These are phyloP conservation scores for Phaetusa simplex DNA, from an alignment of 2,113 vertebrate genomes.

Conservation along the genomic window DNA sequence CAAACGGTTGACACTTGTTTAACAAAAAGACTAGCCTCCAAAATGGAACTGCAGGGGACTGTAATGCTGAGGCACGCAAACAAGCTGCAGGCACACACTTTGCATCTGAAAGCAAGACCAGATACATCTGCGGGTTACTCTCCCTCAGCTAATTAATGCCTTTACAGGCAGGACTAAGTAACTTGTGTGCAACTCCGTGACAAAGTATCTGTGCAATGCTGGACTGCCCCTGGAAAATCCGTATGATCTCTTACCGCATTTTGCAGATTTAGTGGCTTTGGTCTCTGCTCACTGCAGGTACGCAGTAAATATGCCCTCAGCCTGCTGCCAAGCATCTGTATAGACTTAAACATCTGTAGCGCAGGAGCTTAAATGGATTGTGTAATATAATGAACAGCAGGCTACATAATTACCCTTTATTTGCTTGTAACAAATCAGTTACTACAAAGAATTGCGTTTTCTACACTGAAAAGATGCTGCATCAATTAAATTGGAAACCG, in stretches of 20 bases:
- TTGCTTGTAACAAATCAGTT: conserved; percentile 46
- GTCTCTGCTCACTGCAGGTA: neutral
- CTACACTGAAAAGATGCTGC: neutral
- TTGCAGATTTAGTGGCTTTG: conserved; percentile 34
- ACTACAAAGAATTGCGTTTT: neutral
- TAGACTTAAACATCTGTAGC: conserved; percentile 30
- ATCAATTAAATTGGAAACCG: conserved; percentile 9
- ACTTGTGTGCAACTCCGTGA: neutral
- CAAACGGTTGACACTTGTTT: neutral
- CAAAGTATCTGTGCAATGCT: neutral
- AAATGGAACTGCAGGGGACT: neutral
- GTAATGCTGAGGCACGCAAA: neutral
- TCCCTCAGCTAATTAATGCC: neutral
- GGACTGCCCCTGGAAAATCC: neutral
- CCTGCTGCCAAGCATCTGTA: conserved; percentile 22
- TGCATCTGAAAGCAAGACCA: neutral
- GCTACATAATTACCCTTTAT: conserved; percentile 44
- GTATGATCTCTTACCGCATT: neutral
- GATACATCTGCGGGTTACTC: neutral
- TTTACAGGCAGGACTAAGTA: neutral
- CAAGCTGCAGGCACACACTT: neutral
- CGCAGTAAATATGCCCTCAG: neutral
- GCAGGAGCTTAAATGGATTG: neutral
- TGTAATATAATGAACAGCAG: conserved; percentile 11
- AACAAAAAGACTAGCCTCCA: neutral